A percentile compares a stretch with the other conserved stretches of the same genome.
Evolutionary conservation across 2,797 vertebrate species (phyloP).

Genomic region (Chrosomus eos): DNA sequence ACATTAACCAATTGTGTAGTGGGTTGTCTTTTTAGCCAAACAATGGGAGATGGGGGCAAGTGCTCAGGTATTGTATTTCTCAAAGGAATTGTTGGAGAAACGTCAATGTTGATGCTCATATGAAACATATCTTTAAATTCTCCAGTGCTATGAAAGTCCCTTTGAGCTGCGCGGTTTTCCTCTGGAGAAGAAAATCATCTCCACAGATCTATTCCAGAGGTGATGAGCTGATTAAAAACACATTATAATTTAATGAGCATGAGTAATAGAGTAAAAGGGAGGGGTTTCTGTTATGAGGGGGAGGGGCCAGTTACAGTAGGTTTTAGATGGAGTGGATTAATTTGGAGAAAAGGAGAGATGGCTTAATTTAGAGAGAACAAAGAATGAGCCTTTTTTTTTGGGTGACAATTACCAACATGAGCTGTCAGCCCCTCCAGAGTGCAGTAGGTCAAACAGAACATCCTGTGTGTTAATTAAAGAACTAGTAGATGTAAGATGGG

Average conservation of each 20-base stretch:
- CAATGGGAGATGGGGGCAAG: neutral
- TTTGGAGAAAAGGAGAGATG: constrained; percentile 38
- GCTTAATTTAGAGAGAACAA: constrained; percentile 35
- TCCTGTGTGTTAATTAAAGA: constrained; percentile 60
- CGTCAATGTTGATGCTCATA: neutral
- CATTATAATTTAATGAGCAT: constrained; percentile 61
- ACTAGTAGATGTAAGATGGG: constrained; percentile 46
- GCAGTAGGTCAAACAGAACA: constrained; percentile 58
- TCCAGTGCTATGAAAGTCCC: neutral
- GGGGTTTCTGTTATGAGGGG: constrained; percentile 27
- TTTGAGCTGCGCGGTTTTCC: constrained; percentile 14
- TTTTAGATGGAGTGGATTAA: constrained; percentile 37
- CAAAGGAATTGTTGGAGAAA: neutral
- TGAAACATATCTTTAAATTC: neutral
- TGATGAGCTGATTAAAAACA: constrained; percentile 58
- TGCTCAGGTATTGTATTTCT: constrained; percentile 12
- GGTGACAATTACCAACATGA: constrained; percentile 55
- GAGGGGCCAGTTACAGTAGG: constrained; percentile 16
- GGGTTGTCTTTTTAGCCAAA: neutral
- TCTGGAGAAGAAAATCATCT: constrained; percentile 24
- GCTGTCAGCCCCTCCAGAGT: constrained; percentile 45
- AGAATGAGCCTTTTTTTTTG: constrained; percentile 9
- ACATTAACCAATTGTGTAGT: neutral
- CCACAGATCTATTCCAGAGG: constrained; percentile 39
- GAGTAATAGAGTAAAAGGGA: constrained; percentile 36